Conservation (phyloP, 2,888 invertebrate species). For the Diloba caeruleocephala region DNA sequence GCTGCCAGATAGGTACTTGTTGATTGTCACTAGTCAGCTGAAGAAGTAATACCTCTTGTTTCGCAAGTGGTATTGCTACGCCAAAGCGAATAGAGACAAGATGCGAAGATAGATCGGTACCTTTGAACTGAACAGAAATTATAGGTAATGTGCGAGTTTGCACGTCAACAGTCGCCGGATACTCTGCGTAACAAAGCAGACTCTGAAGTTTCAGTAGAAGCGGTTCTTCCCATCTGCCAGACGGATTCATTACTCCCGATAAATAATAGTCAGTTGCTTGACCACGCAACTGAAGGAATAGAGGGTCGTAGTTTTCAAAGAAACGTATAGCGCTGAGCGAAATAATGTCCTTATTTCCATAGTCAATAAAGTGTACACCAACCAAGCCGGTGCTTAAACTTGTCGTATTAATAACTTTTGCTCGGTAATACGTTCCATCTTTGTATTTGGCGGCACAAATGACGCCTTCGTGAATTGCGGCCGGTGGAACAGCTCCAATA, state of each 20-base stretch:
- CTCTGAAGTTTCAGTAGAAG: constrained; percentile 78
- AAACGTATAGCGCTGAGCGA: constrained; percentile 89
- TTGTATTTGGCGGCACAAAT: constrained; percentile 91
- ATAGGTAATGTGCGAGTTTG: constrained; percentile 77
- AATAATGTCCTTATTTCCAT: constrained; percentile 90
- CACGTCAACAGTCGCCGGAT: constrained; percentile 73
- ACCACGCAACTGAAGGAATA: constrained; percentile 85
- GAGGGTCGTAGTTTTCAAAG: constrained; percentile 85
- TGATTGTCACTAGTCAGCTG: constrained; percentile 68
- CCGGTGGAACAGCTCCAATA: constrained; percentile 80
- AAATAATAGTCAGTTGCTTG: constrained; percentile 90
- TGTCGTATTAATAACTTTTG: constrained; percentile 86
- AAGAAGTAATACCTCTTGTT: constrained; percentile 80
- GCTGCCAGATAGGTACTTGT: constrained; percentile 70
- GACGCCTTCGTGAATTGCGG: constrained; percentile 85
- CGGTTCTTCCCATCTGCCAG: constrained; percentile 87
- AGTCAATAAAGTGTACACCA: constrained; percentile 92
- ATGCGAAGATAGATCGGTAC: constrained; percentile 83
- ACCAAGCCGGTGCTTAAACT: constrained; percentile 86
- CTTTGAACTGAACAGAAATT: constrained; percentile 83
- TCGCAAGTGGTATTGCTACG: constrained; percentile 77
- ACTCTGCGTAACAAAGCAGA: constrained; percentile 80
- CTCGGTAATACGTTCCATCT: constrained; percentile 91
- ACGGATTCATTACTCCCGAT: constrained; percentile 86
- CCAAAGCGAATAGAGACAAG: constrained; percentile 82